phyloP scores from a whole-genome alignment of 2,797 vertebrate genomes.

The Pangasius krempfi region DNA sequence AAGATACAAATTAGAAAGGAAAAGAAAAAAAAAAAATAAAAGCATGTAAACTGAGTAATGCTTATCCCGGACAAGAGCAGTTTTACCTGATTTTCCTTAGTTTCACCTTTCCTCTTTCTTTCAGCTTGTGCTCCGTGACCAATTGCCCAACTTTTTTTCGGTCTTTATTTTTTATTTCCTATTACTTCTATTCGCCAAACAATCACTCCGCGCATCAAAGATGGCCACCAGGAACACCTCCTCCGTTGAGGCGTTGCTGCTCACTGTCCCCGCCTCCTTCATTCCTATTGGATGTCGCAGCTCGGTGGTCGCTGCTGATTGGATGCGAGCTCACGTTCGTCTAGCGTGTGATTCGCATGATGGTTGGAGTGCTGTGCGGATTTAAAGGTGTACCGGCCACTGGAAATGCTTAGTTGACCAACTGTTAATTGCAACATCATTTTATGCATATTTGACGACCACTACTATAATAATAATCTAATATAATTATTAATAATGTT shows the following conservation, averaged over 20 bases:
- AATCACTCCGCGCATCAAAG: constrained; percentile 82
- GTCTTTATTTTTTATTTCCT: constrained; percentile 67
- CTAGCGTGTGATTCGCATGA: constrained; percentile 49
- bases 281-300: constrained; percentile 60
- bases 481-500: neutral
- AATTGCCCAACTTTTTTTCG: constrained; percentile 51
- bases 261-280: constrained; percentile 62
- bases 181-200: constrained; percentile 80
- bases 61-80: neutral
- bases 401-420: neutral
- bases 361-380: constrained; percentile 68
- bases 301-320: constrained; percentile 48
- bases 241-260: constrained; percentile 72
- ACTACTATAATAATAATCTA: neutral
- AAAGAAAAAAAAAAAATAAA: constrained; percentile 34
- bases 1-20: constrained; percentile 41
- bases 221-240: constrained; percentile 83
- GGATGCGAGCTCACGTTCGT: constrained; percentile 43
- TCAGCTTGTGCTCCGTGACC: constrained; percentile 49
- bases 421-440: neutral
- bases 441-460: neutral
- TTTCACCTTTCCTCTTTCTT: constrained; percentile 58
- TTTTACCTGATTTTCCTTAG: constrained; percentile 74
- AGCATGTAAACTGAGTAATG: constrained; percentile 34
- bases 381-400: constrained; percentile 66